Conservation (phyloP, 1,140 invertebrate genomes). For the Nephotettix cincticeps region DNA sequence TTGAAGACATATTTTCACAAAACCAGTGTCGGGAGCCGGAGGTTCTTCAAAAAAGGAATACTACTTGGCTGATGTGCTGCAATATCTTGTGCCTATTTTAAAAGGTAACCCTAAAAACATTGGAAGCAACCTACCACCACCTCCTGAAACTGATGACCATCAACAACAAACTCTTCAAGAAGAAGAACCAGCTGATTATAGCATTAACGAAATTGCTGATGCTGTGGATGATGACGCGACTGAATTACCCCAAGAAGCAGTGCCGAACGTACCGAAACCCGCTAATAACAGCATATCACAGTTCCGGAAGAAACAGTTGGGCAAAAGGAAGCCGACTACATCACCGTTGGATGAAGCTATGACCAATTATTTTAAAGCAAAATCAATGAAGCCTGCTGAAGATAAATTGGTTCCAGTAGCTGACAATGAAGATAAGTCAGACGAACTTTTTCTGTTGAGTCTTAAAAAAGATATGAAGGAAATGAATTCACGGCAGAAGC, state of each 20-base stretch:
- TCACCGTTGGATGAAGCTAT: slow-evolving; percentile 5
- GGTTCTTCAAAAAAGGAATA: slow-evolving; percentile 34
- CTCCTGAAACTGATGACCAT: background rate
- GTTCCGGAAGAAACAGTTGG: background rate
- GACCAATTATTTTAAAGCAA: background rate
- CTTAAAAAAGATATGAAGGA: slow-evolving; percentile 15
- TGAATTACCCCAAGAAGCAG: background rate
- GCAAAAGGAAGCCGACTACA: background rate
- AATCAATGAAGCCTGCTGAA: no score
- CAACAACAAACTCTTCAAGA: background rate
- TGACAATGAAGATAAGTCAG: slow-evolving; percentile 14
- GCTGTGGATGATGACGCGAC: no score
- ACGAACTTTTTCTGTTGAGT: slow-evolving; percentile 1
- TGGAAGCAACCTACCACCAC: slow-evolving; percentile 32
- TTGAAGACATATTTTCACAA: background rate
- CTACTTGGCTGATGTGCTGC: slow-evolving; percentile 35
- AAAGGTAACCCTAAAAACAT: slow-evolving; percentile 29
- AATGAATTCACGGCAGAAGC: background rate
- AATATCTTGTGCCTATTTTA: slow-evolving; percentile 36
- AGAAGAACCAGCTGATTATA: slow-evolving; percentile 4
- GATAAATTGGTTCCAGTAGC: background rate
- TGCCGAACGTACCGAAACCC: background rate
- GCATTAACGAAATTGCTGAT: background rate
- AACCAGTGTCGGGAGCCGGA: background rate
- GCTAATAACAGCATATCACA: background rate